Percentiles rank a stretch among this genome's conserved stretches.
These are phyloP conservation scores for Apamea monoglypha DNA, from an alignment of 2,888 invertebrate genomes.

Conservation along the genomic window DNA sequence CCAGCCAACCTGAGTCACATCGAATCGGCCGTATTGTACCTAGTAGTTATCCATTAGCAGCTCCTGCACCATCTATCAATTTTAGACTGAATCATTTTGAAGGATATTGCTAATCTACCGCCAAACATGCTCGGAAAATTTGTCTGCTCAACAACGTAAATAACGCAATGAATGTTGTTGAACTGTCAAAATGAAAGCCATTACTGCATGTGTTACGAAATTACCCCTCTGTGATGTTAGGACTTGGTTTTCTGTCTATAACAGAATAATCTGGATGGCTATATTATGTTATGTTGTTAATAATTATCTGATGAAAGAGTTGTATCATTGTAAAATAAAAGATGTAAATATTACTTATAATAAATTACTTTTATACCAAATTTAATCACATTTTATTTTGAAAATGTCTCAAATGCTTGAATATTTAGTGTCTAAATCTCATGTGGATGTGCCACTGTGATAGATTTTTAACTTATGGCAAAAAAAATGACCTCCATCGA, in stretches of 20 bases:
- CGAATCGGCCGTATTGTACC: too few relatives aligned
- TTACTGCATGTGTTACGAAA: neutral
- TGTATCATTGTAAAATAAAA: slow-evolving; percentile 43
- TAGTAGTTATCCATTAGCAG: too few relatives aligned
- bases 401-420: neutral
- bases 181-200: neutral
- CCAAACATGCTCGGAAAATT: neutral
- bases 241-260: neutral
- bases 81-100: neutral
- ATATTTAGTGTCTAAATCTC: slow-evolving; percentile 28
- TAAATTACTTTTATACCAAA: slow-evolving; percentile 53
- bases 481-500: neutral
- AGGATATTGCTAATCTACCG: neutral
- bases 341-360: slow-evolving; percentile 53
- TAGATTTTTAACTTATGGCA: neutral
- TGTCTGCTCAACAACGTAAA: neutral
- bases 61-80: neutral
- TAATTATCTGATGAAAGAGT: neutral
- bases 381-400: slow-evolving; percentile 37
- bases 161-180: neutral
- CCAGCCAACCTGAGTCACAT: too few relatives aligned
- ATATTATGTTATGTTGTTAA: neutral
- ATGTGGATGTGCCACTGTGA: slow-evolving; percentile 25
- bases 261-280: slow-evolving; percentile 1
- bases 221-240: neutral